Evolutionary conservation across 2,888 invertebrate genomes (phyloP).

Genomic region (Xestia ashworthii): DNA sequence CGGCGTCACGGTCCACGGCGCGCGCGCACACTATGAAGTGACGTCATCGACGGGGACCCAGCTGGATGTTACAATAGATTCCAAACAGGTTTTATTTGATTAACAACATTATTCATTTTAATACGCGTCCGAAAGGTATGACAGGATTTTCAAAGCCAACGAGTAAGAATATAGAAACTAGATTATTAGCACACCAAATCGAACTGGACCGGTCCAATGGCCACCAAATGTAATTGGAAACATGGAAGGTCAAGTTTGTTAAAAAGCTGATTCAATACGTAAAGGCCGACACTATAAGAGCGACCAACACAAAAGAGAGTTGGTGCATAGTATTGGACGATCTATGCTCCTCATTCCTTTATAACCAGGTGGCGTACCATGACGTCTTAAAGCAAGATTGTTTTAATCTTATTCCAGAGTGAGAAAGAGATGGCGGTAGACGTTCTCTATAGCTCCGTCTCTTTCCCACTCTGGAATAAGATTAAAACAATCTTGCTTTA

Average conservation of each 20-base stretch:
- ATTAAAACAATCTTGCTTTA: too few species aligned
- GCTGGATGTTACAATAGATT: slow-evolving; percentile 65
- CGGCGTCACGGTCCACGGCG: slow-evolving; percentile 85
- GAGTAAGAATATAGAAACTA: not conserved
- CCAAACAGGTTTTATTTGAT: slow-evolving; percentile 62
- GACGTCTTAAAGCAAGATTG: too few species aligned
- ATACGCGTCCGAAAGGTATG: not conserved
- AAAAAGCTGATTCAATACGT: slow-evolving; percentile 18
- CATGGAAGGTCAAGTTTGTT: slow-evolving; percentile 34
- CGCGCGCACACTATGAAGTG: slow-evolving; percentile 82
- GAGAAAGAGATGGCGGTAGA: too few species aligned
- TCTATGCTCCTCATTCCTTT: not conserved
- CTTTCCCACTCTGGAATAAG: too few species aligned
- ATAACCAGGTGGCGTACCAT: too few species aligned
- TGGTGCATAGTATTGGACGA: not conserved
- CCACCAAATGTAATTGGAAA: slow-evolving; percentile 5
- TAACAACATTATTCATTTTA: slow-evolving; percentile 52
- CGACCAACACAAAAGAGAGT: not conserved
- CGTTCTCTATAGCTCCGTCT: too few species aligned
- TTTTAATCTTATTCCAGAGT: too few species aligned
- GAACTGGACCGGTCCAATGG: not conserved
- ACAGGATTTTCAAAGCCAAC: not conserved
- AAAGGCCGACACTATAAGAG: slow-evolving; percentile 9
- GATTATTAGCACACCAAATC: slow-evolving; percentile 6
- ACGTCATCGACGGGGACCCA: slow-evolving; percentile 79